Evolutionary conservation across 2,113 vertebrate species (phyloP).

Genomic region (Helogale parvula): DNA sequence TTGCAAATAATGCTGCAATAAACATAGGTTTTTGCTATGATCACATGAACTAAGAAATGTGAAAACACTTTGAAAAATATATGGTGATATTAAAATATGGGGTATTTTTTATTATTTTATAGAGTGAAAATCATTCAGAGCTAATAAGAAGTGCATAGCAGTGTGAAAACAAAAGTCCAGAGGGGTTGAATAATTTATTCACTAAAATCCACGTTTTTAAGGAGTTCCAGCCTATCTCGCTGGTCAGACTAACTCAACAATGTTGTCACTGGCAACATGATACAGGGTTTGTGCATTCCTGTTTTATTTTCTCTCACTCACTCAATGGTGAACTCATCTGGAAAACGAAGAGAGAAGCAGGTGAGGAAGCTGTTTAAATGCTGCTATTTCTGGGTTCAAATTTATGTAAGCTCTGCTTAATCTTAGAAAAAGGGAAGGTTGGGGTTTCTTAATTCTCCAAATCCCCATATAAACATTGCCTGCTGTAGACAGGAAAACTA

Average conservation of each 20-base stretch:
- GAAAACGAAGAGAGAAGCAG: background rate
- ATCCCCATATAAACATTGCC: background rate
- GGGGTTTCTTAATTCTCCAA: background rate
- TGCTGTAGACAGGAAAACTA: background rate
- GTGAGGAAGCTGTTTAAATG: background rate
- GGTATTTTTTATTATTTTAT: background rate
- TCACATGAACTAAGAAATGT: background rate
- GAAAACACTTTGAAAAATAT: slow-evolving; percentile 15
- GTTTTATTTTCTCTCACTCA: background rate
- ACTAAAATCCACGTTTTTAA: background rate
- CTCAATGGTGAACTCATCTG: no score
- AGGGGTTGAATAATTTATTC: background rate
- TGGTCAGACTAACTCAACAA: background rate
- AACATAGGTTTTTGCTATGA: background rate
- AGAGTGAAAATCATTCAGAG: slow-evolving; percentile 44
- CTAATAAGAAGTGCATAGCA: background rate
- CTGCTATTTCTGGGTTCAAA: background rate
- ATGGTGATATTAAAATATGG: background rate
- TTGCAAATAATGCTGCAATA: no score
- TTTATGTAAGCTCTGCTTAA: background rate
- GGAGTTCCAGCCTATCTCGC: background rate
- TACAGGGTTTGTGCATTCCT: accelerated
- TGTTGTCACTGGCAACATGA: no score
- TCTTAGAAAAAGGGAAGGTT: background rate
- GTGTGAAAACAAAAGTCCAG: background rate